A percentile compares a stretch with the other conserved stretches of the same genome.
phyloP scores from a whole-genome alignment of 2,797 vertebrate species.

The Pipistrellus pipistrellus region DNA sequence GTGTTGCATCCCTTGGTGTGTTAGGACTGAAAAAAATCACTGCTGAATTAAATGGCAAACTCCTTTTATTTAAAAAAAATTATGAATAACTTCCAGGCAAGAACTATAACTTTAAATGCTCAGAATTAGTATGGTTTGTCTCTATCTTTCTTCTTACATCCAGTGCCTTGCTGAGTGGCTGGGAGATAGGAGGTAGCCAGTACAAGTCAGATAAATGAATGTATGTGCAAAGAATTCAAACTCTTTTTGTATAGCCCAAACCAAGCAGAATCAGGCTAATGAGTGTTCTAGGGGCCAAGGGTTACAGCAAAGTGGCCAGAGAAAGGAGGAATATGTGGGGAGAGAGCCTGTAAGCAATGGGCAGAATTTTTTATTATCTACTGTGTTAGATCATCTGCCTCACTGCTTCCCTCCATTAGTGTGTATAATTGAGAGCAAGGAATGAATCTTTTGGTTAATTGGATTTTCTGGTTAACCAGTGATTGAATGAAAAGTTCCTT shows the following conservation, averaged over 20 bases:
- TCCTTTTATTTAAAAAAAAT: constrained; percentile 32
- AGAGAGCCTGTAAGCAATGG: background rate
- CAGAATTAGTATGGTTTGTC: background rate
- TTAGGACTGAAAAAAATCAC: background rate
- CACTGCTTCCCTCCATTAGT: constrained; percentile 62
- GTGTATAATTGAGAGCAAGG: constrained; percentile 76
- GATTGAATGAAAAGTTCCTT: constrained; percentile 52
- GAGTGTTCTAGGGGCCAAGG: constrained; percentile 6
- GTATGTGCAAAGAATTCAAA: constrained; percentile 4
- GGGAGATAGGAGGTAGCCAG: background rate
- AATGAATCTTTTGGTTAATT: constrained; percentile 76
- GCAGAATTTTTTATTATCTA: constrained; percentile 73
- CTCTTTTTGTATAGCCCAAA: constrained; percentile 7
- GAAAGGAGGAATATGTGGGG: background rate
- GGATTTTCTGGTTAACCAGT: constrained; percentile 73
- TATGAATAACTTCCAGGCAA: constrained; percentile 25
- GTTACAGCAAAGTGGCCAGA: background rate
- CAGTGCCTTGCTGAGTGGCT: background rate
- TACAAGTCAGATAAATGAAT: constrained; percentile 46
- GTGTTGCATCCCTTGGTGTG: background rate
- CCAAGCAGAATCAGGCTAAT: constrained; percentile 41
- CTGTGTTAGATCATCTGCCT: constrained; percentile 73
- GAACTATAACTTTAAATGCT: background rate
- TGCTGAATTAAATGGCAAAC: background rate
- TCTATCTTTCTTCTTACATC: background rate